Evolutionary conservation across 2,797 vertebrate genomes (phyloP).

Genomic region (Parotocinclus haroldoi): DNA sequence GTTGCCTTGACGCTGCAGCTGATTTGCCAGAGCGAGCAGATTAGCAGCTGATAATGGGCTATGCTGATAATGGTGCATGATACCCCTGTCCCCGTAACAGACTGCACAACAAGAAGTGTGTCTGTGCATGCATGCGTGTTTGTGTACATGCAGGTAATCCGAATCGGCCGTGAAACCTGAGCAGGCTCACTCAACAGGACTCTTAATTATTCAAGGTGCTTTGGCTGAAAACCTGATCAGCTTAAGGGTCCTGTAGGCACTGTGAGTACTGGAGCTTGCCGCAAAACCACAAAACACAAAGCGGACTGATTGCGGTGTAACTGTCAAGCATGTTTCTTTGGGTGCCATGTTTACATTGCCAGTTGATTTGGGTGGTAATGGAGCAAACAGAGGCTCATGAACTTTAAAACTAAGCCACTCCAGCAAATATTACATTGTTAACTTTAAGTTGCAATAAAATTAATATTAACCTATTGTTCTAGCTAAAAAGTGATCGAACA

Average conservation of each 20-base stretch:
- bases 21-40: constrained; percentile 55
- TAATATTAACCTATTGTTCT: too few species aligned
- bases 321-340: constrained; percentile 31
- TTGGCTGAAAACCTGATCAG: constrained; percentile 70
- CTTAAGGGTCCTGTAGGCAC: constrained; percentile 60
- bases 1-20: constrained; percentile 60
- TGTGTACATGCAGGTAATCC: constrained; percentile 59
- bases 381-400: too few species aligned
- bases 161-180: constrained; percentile 66
- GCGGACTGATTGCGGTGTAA: constrained; percentile 28
- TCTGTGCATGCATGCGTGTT: constrained; percentile 42
- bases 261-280: constrained; percentile 40
- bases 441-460: too few species aligned
- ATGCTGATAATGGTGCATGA: constrained; percentile 44
- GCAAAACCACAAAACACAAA: constrained; percentile 31
- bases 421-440: too few species aligned
- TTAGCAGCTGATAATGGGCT: constrained; percentile 36
- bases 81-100: too few species aligned
- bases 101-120: constrained; percentile 1
- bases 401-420: too few species aligned
- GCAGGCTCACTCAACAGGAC: constrained; percentile 60
- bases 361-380: background rate
- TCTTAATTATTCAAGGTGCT: constrained; percentile 75
- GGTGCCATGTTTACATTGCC: constrained; percentile 32
- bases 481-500: too few species aligned